phyloP scores from a whole-genome alignment of 2,113 vertebrate species.

The Tylochromis polylepis region DNA sequence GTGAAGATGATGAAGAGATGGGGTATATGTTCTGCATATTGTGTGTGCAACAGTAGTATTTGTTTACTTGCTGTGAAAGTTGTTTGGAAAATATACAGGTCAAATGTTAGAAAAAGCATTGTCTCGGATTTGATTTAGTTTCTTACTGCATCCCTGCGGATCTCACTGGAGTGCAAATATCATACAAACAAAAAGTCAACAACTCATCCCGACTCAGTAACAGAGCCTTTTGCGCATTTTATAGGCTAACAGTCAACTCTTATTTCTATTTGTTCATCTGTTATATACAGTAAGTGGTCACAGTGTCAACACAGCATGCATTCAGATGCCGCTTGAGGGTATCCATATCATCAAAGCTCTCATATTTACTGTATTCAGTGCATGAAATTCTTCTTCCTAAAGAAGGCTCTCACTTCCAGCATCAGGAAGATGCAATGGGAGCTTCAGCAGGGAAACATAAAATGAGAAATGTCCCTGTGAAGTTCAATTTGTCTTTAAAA shows the following conservation, averaged over 20 bases:
- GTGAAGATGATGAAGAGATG: neutral
- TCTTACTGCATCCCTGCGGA: neutral
- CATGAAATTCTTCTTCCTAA: slow-evolving; percentile 21
- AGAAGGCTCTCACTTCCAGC: slow-evolving; percentile 4
- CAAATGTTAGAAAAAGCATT: neutral
- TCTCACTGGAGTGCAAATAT: neutral
- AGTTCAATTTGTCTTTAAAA: neutral
- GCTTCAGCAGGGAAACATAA: slow-evolving; percentile 6
- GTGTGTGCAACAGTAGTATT: neutral
- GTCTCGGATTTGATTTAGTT: neutral
- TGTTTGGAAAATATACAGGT: neutral
- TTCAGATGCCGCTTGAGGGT: neutral
- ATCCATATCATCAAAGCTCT: slow-evolving; percentile 14
- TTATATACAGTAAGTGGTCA: neutral
- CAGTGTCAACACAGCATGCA: slow-evolving; percentile 6
- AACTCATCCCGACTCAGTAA: neutral
- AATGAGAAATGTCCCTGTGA: slow-evolving; percentile 11
- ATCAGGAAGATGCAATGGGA: neutral
- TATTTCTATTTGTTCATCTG: neutral
- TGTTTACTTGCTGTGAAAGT: neutral
- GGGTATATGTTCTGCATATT: neutral
- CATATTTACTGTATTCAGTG: slow-evolving; percentile 3
- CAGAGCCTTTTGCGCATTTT: neutral
- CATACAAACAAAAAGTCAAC: neutral
- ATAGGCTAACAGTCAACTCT: neutral